Evolutionary conservation across 2,888 invertebrate genomes (phyloP).

Genomic region (Diarsia rubi): DNA sequence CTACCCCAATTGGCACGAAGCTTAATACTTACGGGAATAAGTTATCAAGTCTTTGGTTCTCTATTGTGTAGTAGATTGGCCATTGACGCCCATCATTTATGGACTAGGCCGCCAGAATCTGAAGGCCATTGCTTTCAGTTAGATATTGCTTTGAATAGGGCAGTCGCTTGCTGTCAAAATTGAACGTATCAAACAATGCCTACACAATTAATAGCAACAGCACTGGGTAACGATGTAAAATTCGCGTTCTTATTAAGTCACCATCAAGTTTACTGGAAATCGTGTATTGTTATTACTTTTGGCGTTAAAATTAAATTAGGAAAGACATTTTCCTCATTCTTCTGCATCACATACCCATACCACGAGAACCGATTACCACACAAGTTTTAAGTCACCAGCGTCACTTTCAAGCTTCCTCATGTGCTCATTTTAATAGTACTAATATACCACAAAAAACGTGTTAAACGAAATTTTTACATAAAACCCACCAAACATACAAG

Average conservation of each 20-base stretch:
- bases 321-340: neutral
- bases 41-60: neutral
- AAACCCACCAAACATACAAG: neutral
- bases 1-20: constrained; percentile 25
- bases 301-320: constrained; percentile 24
- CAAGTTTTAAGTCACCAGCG: too few species aligned
- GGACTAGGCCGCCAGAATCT: neutral
- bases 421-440: too few species aligned
- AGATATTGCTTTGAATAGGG: neutral
- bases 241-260: constrained; percentile 37
- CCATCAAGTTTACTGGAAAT: constrained; percentile 45
- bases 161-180: neutral
- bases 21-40: constrained; percentile 13
- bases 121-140: neutral
- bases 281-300: constrained; percentile 33
- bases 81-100: neutral
- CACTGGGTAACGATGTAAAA: constrained; percentile 29
- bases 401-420: too few species aligned
- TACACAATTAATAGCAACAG: constrained; percentile 30
- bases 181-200: constrained; percentile 10
- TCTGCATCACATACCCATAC: too few species aligned
- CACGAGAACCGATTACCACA: too few species aligned
- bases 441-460: neutral
- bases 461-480: neutral
- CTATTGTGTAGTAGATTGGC: constrained; percentile 1